Conservation (phyloP, 2,797 vertebrate species). For the Neosilurus hyrtlii region DNA sequence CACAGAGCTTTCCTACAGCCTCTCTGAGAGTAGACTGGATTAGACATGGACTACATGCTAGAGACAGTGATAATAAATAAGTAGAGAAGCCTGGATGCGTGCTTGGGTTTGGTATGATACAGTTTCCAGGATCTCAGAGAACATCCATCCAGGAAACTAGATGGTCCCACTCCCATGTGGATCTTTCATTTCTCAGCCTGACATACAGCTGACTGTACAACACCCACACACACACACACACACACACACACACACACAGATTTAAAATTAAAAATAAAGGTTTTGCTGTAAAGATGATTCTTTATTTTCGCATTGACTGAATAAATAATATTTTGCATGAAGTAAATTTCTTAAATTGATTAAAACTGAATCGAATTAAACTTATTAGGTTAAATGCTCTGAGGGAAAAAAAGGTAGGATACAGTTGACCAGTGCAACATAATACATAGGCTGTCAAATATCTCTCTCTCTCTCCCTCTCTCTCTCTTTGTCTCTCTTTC, state of each 20-base stretch:
- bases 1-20: constrained; percentile 1
- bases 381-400: not conserved
- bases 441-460: no score
- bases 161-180: constrained; percentile 74
- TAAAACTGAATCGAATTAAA: not conserved
- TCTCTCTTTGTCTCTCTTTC: no score
- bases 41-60: constrained; percentile 13
- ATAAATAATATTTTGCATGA: not conserved
- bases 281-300: not conserved
- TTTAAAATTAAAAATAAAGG: not conserved
- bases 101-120: constrained; percentile 39
- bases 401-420: no score
- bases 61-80: constrained; percentile 11
- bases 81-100: constrained; percentile 1
- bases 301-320: not conserved
- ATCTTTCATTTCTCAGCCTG: constrained; percentile 64
- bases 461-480: no score
- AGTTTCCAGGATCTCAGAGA: constrained; percentile 78
- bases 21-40: constrained; percentile 1
- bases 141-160: constrained; percentile 86
- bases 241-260: constrained; percentile 29
- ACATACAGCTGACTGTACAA: constrained; percentile 27
- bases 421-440: no score
- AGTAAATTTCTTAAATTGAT: not conserved
- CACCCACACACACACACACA: constrained; percentile 32